Evolutionary conservation across 2,797 vertebrate genomes (phyloP).

Genomic region (Gymnothorax reevesii): DNA sequence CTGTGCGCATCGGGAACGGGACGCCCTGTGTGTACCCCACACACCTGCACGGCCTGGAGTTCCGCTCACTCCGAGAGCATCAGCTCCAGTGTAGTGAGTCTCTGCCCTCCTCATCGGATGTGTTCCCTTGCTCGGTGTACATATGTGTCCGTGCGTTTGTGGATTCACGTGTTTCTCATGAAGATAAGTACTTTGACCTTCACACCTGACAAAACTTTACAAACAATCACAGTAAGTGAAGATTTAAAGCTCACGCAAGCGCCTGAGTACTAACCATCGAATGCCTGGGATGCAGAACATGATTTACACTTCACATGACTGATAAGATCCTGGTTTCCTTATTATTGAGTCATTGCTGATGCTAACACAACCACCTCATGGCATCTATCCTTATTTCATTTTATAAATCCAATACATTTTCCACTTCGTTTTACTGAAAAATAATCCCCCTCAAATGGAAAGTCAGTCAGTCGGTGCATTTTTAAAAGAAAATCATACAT

Average conservation of each 20-base stretch:
- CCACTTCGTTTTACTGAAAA: neutral
- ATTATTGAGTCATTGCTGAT: neutral
- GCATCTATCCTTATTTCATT: neutral
- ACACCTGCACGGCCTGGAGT: constrained; percentile 75
- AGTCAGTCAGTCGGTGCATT: neutral
- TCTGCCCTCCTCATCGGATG: neutral
- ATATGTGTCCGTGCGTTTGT: neutral
- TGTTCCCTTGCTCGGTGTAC: neutral
- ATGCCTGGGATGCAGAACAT: neutral
- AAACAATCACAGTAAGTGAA: neutral
- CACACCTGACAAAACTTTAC: neutral
- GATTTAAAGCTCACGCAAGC: neutral
- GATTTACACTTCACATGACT: neutral
- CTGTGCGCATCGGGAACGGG: constrained; percentile 79
- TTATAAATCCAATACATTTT: neutral
- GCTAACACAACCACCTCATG: neutral
- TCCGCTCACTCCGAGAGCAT: constrained; percentile 76
- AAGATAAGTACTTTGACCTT: no score
- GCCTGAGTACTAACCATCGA: neutral
- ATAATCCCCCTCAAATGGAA: neutral
- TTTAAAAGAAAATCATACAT: neutral
- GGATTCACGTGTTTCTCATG: neutral
- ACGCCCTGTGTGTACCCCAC: constrained; percentile 80
- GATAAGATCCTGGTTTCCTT: neutral
- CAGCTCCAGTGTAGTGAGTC: constrained; percentile 81